Conservation (phyloP, 1,140 invertebrate genomes). For the Aphelenchoides fujianensis region DNA sequence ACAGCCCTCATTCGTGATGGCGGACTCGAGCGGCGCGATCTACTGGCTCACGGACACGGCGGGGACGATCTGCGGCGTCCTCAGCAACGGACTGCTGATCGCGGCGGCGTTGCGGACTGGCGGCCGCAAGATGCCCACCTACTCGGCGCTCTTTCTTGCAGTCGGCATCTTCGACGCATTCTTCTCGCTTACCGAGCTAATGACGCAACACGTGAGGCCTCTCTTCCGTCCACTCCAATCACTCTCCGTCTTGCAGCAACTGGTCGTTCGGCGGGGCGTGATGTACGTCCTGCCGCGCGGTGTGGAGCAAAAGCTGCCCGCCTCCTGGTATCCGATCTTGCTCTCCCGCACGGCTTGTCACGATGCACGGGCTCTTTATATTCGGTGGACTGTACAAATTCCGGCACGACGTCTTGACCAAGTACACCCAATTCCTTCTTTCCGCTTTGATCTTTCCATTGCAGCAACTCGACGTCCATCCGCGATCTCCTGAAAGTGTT, state of each 20-base stretch:
- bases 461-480: background rate
- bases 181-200: background rate
- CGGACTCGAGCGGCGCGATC: background rate
- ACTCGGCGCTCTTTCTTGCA: background rate
- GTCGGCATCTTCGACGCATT: background rate
- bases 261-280: background rate
- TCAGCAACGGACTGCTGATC: background rate
- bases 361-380: background rate
- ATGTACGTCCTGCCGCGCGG: conserved; percentile 1
- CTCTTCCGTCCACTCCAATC: no score
- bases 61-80: background rate
- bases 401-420: background rate
- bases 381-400: background rate
- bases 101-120: background rate
- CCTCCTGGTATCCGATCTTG: background rate
- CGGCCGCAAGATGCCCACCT: background rate
- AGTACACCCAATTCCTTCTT: background rate
- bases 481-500: background rate
- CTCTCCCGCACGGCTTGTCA: background rate
- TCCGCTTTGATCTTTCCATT: background rate
- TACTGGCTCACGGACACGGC: background rate
- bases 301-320: background rate
- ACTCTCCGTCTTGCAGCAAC: no score
- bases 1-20: background rate
- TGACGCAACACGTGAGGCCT: conserved; percentile 6